Conservation (phyloP, 2,113 vertebrate genomes). For the Prinia subflava region DNA sequence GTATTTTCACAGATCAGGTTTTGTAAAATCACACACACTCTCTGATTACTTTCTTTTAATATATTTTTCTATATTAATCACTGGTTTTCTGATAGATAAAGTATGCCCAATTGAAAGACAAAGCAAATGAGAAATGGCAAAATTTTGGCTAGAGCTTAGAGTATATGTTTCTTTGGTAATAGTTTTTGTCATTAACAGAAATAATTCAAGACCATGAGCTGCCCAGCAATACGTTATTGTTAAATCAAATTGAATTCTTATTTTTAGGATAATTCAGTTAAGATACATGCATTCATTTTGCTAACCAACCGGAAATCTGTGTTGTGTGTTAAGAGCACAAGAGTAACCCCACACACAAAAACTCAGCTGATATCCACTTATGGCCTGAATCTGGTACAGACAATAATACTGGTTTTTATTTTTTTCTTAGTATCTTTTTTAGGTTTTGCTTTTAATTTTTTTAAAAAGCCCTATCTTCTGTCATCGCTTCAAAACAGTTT, state of each 20-base stretch:
- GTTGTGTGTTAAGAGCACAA: neutral
- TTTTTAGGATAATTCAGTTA: neutral
- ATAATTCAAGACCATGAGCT: neutral
- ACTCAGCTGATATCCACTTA: neutral
- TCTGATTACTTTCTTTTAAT: neutral
- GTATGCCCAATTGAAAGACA: neutral
- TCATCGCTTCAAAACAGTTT: neutral
- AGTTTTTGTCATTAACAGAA: neutral
- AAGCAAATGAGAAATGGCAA: neutral
- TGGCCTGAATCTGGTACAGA: neutral
- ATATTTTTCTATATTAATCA: neutral
- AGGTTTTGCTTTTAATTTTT: neutral
- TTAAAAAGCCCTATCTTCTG: neutral
- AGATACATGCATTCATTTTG: neutral
- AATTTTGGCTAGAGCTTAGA: neutral
- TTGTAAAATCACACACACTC: neutral
- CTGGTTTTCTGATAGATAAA: neutral
- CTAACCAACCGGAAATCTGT: neutral
- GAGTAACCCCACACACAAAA: neutral
- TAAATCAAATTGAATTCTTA: neutral
- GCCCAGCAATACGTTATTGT: neutral
- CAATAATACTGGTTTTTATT: neutral
- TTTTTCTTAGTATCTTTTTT: neutral
- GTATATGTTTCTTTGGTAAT: neutral
- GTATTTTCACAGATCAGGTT: conserved; percentile 8